Evolutionary conservation across 2,797 vertebrate species (phyloP).

Genomic region (Myripristis jacobus): DNA sequence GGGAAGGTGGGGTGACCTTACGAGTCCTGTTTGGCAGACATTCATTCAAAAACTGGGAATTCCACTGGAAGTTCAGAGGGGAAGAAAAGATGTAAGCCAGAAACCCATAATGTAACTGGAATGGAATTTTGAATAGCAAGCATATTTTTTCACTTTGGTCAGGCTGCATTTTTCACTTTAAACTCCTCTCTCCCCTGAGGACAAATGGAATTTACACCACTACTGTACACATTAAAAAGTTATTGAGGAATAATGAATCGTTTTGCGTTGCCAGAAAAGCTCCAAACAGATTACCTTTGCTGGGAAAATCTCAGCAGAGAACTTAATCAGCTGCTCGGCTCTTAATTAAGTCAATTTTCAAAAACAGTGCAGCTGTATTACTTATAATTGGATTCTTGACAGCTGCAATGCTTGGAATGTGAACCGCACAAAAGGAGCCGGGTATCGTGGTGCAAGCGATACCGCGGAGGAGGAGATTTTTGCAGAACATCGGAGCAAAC

Average conservation of each 20-base stretch:
- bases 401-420: conserved; percentile 68
- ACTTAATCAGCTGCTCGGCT: conserved; percentile 30
- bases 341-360: conserved; percentile 55
- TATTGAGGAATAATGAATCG: background rate
- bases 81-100: conserved; percentile 50
- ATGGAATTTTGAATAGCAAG: conserved; percentile 71
- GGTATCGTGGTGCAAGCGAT: conserved; percentile 28
- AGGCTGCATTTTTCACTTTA: conserved; percentile 24
- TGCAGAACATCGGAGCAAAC: conserved; percentile 33
- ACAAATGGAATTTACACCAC: conserved; percentile 51
- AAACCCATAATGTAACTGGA: conserved; percentile 47
- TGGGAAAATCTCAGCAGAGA: background rate
- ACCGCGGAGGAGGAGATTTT: conserved; percentile 14
- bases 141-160: conserved; percentile 53
- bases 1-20: conserved; percentile 71
- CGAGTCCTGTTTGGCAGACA: conserved; percentile 77
- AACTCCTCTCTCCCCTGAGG: conserved; percentile 28
- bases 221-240: conserved; percentile 16
- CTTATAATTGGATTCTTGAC: conserved; percentile 75
- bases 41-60: conserved; percentile 83
- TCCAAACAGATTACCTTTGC: conserved; percentile 19
- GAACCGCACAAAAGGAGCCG: conserved; percentile 40
- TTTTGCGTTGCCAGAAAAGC: background rate
- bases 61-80: conserved; percentile 76
- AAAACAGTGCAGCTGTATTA: conserved; percentile 68